These are phyloP conservation scores for Phrynosoma platyrhinos DNA, from an alignment of 2,113 vertebrate genomes.

Conservation along the genomic window DNA sequence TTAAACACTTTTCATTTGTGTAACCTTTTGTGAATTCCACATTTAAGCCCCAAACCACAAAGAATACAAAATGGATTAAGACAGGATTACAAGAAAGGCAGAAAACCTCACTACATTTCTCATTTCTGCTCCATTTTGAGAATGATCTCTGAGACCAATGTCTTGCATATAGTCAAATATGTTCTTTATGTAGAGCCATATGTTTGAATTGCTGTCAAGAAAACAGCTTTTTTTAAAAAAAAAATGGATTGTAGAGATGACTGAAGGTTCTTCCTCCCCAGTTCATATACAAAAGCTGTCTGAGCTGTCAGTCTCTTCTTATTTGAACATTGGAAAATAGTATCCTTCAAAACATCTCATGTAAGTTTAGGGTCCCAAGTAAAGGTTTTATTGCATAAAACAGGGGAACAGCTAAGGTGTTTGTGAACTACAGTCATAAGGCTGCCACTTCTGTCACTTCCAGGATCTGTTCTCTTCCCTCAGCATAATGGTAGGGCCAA, in stretches of 20 bases:
- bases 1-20: constrained; percentile 36
- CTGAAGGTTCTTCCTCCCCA: no score
- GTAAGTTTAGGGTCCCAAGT: no score
- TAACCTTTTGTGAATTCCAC: constrained; percentile 61
- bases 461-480: no score
- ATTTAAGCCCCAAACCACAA: constrained; percentile 56
- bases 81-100: constrained; percentile 62
- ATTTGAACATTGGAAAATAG: neutral
- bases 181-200: constrained; percentile 46
- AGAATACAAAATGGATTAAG: constrained; percentile 62
- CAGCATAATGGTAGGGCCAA: no score
- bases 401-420: no score
- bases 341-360: neutral
- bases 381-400: no score
- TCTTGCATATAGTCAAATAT: constrained; percentile 40
- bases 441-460: no score
- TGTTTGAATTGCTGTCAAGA: constrained; percentile 53
- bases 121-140: constrained; percentile 39
- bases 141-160: constrained; percentile 38
- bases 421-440: no score
- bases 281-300: no score
- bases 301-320: no score
- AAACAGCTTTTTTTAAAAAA: constrained; percentile 42
- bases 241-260: neutral
- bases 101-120: constrained; percentile 28